phyloP scores from a whole-genome alignment of 2,797 vertebrate species.

The Gobio occitaniae region DNA sequence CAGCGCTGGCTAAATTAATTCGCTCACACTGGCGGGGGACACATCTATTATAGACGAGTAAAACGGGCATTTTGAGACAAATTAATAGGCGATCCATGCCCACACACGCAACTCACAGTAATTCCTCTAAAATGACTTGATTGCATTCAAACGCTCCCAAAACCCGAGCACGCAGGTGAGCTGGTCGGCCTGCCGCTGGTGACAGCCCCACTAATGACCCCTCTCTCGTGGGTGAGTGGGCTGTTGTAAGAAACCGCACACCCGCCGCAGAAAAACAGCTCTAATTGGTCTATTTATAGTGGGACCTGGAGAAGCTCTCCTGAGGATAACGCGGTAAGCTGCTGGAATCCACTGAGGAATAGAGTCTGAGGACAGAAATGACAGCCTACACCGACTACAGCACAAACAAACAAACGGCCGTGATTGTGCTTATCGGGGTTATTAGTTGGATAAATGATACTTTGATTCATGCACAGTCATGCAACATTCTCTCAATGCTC shows the following conservation, averaged over 20 bases:
- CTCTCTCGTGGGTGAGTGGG: constrained; percentile 54
- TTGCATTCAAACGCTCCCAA: constrained; percentile 21
- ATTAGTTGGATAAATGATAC: background rate
- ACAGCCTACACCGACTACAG: constrained; percentile 21
- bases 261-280: constrained; percentile 50
- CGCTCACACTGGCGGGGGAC: constrained; percentile 16
- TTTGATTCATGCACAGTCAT: background rate
- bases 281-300: constrained; percentile 61
- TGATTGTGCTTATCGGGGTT: constrained; percentile 7
- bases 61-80: constrained; percentile 40
- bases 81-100: constrained; percentile 36
- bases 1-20: constrained; percentile 45
- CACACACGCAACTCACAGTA: constrained; percentile 21
- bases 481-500: background rate
- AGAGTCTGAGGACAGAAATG: constrained; percentile 36
- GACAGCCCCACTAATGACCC: constrained; percentile 56
- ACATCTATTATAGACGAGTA: constrained; percentile 37
- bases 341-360: constrained; percentile 47
- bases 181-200: constrained; percentile 48
- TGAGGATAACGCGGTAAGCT: constrained; percentile 49
- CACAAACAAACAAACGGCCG: constrained; percentile 24
- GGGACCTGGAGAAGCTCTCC: constrained; percentile 52
- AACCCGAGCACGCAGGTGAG: constrained; percentile 41
- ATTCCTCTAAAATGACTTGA: constrained; percentile 29
- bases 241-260: constrained; percentile 35